Percentiles rank a stretch among this genome's conserved stretches.
Conservation (phyloP, 2,888 invertebrate genomes). For the Andrena bucephala region DNA sequence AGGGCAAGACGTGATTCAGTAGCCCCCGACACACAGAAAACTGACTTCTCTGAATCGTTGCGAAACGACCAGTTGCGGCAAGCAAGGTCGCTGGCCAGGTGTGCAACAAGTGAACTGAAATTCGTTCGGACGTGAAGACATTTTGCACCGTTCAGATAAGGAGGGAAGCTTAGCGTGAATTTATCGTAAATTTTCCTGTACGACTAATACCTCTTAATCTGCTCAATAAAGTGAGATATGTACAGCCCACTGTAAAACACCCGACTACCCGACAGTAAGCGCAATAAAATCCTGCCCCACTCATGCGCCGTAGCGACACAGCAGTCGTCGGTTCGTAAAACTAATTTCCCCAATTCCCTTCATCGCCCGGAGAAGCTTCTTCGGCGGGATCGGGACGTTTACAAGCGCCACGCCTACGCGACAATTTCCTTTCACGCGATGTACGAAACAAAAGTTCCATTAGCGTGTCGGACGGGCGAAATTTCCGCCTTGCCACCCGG, state of each 20-base stretch:
- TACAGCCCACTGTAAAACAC: no score
- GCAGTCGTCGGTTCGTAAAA: not conserved
- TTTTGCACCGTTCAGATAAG: no score
- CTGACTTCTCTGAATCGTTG: slow-evolving; percentile 11
- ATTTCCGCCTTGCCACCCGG: slow-evolving; percentile 40
- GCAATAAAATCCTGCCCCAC: no score
- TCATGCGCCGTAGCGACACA: no score
- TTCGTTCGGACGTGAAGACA: not conserved
- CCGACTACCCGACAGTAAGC: no score
- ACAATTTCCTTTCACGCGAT: slow-evolving; percentile 23
- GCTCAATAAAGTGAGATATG: no score
- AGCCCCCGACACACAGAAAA: not conserved
- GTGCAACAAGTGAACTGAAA: slow-evolving; percentile 9
- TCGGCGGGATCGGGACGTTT: not conserved
- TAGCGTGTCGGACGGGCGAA: slow-evolving; percentile 20
- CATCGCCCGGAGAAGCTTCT: not conserved
- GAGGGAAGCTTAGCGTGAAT: not conserved
- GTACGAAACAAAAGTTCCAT: slow-evolving; percentile 41
- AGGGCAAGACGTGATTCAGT: not conserved
- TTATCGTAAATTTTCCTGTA: not conserved
- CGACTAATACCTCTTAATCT: no score
- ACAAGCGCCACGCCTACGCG: not conserved
- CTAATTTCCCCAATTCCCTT: not conserved
- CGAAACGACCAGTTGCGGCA: slow-evolving; percentile 24
- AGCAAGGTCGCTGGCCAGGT: slow-evolving; percentile 20